phyloP scores from a whole-genome alignment of 2,113 vertebrate species.

The Zosterops pallidus region DNA sequence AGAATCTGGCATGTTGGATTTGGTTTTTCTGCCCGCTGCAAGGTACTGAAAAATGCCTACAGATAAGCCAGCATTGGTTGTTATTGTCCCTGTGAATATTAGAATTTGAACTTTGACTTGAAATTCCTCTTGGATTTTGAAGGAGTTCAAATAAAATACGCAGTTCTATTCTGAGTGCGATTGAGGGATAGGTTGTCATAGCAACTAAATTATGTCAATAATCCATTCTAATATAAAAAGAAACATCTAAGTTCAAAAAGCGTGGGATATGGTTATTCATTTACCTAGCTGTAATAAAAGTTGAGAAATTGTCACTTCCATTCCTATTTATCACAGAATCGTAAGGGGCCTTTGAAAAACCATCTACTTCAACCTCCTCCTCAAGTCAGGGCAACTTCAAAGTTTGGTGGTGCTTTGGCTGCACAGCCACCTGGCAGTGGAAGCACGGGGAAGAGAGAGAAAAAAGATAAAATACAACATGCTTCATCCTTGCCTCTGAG shows the following conservation, averaged over 20 bases:
- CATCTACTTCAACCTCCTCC: neutral
- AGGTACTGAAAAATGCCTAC: neutral
- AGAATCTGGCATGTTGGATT: neutral
- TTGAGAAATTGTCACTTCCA: conserved; percentile 20
- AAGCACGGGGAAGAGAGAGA: neutral
- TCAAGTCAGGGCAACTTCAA: neutral
- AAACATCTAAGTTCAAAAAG: conserved; percentile 42
- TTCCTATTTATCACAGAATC: neutral
- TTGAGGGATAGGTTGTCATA: conserved; percentile 25
- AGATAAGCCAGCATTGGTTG: neutral
- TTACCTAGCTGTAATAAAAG: conserved; percentile 37
- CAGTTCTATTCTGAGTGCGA: neutral
- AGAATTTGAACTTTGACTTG: neutral
- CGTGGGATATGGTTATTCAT: conserved; percentile 12
- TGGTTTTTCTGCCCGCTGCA: neutral
- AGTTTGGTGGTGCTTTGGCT: neutral
- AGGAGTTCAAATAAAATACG: neutral
- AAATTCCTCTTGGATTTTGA: neutral
- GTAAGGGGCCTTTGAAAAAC: neutral
- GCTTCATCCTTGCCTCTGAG: neutral
- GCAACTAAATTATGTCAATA: conserved; percentile 45
- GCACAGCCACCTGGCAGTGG: neutral
- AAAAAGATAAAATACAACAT: neutral
- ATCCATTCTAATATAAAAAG: conserved; percentile 32
- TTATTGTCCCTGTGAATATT: neutral